Evolutionary conservation across 1,140 invertebrate species (phyloP).

Genomic region (Parasteatoda tepidariorum): DNA sequence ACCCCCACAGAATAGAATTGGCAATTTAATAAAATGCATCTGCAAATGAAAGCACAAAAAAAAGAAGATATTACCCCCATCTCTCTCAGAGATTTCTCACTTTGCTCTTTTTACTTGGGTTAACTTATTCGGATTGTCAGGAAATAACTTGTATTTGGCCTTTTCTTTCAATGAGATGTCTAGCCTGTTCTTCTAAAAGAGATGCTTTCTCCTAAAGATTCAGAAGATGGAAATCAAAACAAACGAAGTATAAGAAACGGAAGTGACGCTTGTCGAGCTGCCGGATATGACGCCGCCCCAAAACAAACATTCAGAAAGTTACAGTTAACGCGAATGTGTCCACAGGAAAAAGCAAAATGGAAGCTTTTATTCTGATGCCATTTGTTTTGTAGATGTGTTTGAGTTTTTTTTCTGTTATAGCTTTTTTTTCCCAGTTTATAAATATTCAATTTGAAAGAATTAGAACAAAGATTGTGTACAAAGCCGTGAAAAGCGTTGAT

Average conservation of each 20-base stretch:
- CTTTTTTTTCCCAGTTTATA: not conserved
- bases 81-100: not conserved
- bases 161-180: conserved; percentile 20
- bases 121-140: conserved; percentile 33
- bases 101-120: not conserved
- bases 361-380: conserved; percentile 1
- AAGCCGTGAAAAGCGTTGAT: not conserved
- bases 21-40: conserved; percentile 48
- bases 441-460: not conserved
- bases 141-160: conserved; percentile 24
- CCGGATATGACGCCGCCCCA: conserved; percentile 31
- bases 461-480: not conserved
- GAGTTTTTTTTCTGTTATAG: not conserved
- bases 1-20: not conserved
- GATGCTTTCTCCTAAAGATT: not conserved
- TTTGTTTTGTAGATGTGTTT: conserved; percentile 11
- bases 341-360: not conserved
- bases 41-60: conserved; percentile 11
- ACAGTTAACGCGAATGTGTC: not conserved
- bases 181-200: conserved; percentile 20
- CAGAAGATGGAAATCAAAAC: conserved; percentile 26
- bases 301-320: conserved; percentile 11
- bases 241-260: conserved; percentile 36
- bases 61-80: not conserved
- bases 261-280: conserved; percentile 38